A percentile compares a stretch with the other conserved stretches of the same genome.
phyloP scores from a whole-genome alignment of 1,140 invertebrate species.

The Cephus cinctus region DNA sequence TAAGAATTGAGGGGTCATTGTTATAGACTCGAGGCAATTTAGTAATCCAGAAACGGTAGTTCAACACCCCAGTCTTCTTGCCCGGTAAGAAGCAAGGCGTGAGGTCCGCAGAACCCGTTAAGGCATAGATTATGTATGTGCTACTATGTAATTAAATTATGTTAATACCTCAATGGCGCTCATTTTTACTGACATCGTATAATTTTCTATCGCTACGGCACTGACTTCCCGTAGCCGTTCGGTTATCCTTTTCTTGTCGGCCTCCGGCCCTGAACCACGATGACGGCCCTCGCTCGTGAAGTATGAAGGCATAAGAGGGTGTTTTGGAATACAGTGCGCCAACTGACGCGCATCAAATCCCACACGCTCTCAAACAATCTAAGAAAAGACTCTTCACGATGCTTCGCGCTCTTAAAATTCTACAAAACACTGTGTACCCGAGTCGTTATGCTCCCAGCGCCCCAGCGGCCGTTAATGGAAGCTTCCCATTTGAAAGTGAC shows the following conservation, averaged over 20 bases:
- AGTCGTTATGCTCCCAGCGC: no score
- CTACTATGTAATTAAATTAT: slow-evolving; percentile 36
- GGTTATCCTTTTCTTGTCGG: slow-evolving; percentile 8
- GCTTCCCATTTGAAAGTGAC: no score
- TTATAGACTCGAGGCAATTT: no score
- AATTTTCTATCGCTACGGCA: slow-evolving; percentile 35
- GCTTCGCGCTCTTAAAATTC: no score
- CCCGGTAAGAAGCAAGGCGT: slow-evolving; percentile 19
- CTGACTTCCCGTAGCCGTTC: slow-evolving; percentile 11
- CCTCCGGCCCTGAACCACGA: slow-evolving; percentile 25
- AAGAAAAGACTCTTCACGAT: no score
- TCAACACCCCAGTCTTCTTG: no score
- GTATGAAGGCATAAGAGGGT: slow-evolving; percentile 24
- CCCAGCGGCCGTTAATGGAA: no score
- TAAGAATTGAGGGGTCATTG: no score
- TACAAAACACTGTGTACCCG: no score
- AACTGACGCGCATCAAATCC: slow-evolving; percentile 27
- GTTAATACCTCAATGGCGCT: slow-evolving; percentile 22
- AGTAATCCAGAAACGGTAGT: no score
- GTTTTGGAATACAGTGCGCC: slow-evolving; percentile 17
- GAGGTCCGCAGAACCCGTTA: slow-evolving; percentile 14
- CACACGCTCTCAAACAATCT: slow-evolving; percentile 23
- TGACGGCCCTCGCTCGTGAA: slow-evolving; percentile 17
- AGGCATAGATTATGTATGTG: no score
- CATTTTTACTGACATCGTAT: slow-evolving; percentile 17